These are phyloP conservation scores for Chaetura pelagica DNA, from an alignment of 2,113 vertebrate species.

Conservation along the genomic window DNA sequence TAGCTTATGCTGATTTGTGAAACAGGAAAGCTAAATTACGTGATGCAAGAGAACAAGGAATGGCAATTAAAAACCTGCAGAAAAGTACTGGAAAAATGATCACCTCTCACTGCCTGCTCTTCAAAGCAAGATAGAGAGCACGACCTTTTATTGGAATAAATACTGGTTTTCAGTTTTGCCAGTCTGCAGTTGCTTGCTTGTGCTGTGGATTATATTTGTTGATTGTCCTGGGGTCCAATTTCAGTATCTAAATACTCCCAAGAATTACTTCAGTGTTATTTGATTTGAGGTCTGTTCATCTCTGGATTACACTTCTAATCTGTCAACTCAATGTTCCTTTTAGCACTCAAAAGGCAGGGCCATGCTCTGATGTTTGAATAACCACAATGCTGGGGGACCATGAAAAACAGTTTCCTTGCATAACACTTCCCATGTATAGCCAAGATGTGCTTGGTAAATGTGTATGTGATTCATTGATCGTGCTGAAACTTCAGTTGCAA, in stretches of 20 bases:
- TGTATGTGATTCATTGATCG: neutral
- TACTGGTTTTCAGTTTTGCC: slow-evolving; percentile 2
- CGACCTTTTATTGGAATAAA: slow-evolving; percentile 41
- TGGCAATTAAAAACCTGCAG: neutral
- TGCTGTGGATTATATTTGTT: neutral
- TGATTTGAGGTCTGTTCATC: neutral
- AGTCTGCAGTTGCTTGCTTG: neutral
- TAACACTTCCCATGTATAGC: neutral
- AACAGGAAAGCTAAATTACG: neutral
- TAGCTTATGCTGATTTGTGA: slow-evolving; percentile 9
- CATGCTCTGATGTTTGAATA: neutral
- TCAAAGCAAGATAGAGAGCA: slow-evolving; percentile 38
- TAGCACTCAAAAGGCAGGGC: neutral
- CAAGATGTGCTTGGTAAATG: neutral
- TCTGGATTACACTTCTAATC: slow-evolving; percentile 13
- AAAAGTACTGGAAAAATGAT: neutral
- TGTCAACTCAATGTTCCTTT: neutral
- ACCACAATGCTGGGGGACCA: neutral
- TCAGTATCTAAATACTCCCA: neutral
- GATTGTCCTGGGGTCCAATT: slow-evolving; percentile 7
- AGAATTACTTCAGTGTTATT: neutral
- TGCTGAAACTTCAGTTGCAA: neutral
- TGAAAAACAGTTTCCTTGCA: neutral
- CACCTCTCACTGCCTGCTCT: slow-evolving; percentile 7
- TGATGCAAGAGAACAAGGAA: neutral